These are phyloP conservation scores for Antitype chi DNA, from an alignment of 2,888 invertebrate genomes.

Conservation along the genomic window DNA sequence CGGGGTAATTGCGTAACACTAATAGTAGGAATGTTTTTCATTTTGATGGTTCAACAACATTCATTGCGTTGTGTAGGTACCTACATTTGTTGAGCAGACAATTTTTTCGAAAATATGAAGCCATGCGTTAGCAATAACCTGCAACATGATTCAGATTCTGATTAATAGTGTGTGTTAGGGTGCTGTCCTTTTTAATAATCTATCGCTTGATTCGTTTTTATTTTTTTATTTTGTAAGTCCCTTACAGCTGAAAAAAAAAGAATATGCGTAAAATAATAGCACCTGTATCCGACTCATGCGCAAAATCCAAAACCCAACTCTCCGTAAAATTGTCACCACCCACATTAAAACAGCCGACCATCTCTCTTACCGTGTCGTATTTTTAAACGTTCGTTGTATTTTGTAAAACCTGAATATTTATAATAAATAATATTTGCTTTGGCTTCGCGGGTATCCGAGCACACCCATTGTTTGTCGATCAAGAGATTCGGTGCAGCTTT, in stretches of 20 bases:
- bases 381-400: slow-evolving; percentile 64
- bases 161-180: too few species aligned
- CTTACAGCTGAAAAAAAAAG: not conserved
- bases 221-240: not conserved
- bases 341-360: slow-evolving; percentile 26
- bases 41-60: too few species aligned
- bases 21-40: too few species aligned
- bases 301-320: slow-evolving; percentile 10
- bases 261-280: not conserved
- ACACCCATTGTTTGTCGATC: slow-evolving; percentile 88
- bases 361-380: slow-evolving; percentile 56
- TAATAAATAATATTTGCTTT: slow-evolving; percentile 74
- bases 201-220: not conserved
- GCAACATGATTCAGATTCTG: too few species aligned
- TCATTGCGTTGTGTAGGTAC: too few species aligned
- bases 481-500: slow-evolving; percentile 86
- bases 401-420: slow-evolving; percentile 68
- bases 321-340: slow-evolving; percentile 50
- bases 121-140: too few species aligned
- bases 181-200: not conserved
- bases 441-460: slow-evolving; percentile 77
- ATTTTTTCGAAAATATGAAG: too few species aligned
- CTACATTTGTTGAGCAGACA: too few species aligned
- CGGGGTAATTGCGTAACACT: too few species aligned
- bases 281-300: not conserved